A percentile compares a stretch with the other conserved stretches of the same genome.
phyloP scores from a whole-genome alignment of 35 echinoderm and acorn worm genomes.

The Apostichopus californicus region DNA sequence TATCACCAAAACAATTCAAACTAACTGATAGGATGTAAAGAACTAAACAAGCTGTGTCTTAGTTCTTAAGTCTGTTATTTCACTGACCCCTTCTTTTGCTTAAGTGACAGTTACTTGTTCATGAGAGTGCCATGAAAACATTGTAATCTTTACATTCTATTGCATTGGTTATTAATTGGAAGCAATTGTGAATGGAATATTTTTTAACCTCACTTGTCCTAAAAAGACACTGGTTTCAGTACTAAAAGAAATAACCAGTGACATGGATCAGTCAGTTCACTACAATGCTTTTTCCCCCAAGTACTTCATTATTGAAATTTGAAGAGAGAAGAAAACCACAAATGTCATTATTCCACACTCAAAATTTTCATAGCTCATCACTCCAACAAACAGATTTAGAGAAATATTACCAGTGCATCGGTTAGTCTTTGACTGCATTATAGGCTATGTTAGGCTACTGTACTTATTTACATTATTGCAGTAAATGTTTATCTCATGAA shows the following conservation, averaged over 20 bases:
- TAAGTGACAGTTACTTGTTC: too few species aligned
- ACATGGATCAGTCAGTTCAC: background rate
- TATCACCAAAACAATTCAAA: too few species aligned
- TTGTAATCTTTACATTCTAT: too few species aligned
- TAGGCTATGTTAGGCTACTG: background rate
- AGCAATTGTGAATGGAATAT: background rate
- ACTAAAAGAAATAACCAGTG: background rate
- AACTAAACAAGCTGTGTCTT: too few species aligned
- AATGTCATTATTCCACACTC: background rate
- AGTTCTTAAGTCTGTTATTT: too few species aligned
- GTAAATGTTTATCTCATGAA: background rate
- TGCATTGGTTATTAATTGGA: background rate
- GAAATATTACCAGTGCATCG: background rate
- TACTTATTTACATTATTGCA: background rate
- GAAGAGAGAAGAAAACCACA: background rate
- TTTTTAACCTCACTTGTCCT: background rate
- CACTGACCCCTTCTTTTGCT: too few species aligned
- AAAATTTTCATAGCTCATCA: background rate
- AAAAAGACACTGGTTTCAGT: background rate
- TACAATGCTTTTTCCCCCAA: too few species aligned
- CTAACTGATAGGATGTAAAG: too few species aligned
- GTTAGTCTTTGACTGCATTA: background rate
- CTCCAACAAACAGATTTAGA: background rate
- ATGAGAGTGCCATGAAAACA: too few species aligned
- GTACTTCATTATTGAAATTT: too few species aligned